Conservation (phyloP, 2,113 vertebrate species). For the Rynchops niger region DNA sequence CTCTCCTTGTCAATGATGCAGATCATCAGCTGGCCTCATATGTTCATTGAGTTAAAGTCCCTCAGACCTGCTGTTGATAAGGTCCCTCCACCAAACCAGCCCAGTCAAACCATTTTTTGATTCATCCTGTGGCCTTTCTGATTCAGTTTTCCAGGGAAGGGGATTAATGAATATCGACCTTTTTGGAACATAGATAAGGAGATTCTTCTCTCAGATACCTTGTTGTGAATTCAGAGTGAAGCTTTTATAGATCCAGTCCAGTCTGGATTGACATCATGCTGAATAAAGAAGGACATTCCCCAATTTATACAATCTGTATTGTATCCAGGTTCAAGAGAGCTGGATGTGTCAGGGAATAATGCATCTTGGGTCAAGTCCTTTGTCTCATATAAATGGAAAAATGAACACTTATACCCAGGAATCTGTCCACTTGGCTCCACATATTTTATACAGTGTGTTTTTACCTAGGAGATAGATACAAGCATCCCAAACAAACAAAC, state of each 20-base stretch:
- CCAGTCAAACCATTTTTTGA: not conserved
- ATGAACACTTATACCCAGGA: not conserved
- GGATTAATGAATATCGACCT: not conserved
- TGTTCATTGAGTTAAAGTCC: rapidly evolving
- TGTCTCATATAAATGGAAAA: not conserved
- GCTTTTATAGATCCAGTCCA: not conserved
- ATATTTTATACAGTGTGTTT: not conserved
- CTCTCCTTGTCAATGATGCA: not conserved
- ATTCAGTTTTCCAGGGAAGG: not conserved
- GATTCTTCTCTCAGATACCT: not conserved
- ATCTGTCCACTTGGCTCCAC: not conserved
- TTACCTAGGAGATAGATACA: not conserved
- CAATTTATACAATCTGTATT: not conserved
- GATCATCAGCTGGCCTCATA: not conserved
- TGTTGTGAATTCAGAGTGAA: not conserved
- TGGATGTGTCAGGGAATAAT: not conserved
- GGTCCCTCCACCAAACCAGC: not conserved
- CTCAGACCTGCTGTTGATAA: not conserved
- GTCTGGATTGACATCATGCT: not conserved
- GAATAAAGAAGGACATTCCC: not conserved
- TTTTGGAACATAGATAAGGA: not conserved
- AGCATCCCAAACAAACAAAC: not conserved
- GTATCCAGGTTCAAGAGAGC: not conserved
- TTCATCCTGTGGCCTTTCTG: not conserved
- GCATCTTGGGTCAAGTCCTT: not conserved